Evolutionary conservation across 2,113 vertebrate genomes (phyloP), one percentile per base, ranked within the genome.

Genomic region (Lophochroa leadbeateri): DNA sequence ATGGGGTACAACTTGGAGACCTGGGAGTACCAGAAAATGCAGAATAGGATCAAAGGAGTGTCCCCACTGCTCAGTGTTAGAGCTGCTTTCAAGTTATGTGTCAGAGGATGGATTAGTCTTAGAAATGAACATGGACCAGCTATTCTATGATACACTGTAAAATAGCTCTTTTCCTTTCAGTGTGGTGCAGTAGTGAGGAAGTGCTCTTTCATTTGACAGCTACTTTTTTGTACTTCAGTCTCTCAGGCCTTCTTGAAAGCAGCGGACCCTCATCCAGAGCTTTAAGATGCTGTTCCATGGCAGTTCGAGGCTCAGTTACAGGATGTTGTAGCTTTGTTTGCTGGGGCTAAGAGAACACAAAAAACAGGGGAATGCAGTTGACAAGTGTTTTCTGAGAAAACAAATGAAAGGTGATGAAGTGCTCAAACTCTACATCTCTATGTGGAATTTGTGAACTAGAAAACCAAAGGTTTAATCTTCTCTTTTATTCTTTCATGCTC

Each of bases 21-120:
- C 31, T 55, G 33, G 27, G 35, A 82, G 75, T 24, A 33, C 17
- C 16, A 31, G 55, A n/a, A 67, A 29, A 28, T 29, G 18, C 7
- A 27, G n/a, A 35, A 13, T 9, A 64, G 68, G 18, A 18, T 0
- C 29, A 55, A n/a, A 80, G 37, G 9, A 69, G 74, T 65, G 21
- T 47, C 4, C 17, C 16, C 7, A 1, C 24, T 24, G 35, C 47
- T 53, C 0, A 1, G 10, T 23, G 41, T 28, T 0, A 2, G 67
- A 80, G 61, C 72, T 0, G 1, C 39, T 28, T 35, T 57, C 7
- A 7, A 60, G 24, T 24, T 50, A 43, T 6, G 44, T 49, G 53
- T 61, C 57, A 19, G 21, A 50, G 13, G 13, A 14, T 10, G 28
- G 17, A 15, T 61, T 33, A 39, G 18, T 76, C 70, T 52, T 10